phyloP scores from a whole-genome alignment of 2,113 vertebrate genomes.

The Euleptes europaea region DNA sequence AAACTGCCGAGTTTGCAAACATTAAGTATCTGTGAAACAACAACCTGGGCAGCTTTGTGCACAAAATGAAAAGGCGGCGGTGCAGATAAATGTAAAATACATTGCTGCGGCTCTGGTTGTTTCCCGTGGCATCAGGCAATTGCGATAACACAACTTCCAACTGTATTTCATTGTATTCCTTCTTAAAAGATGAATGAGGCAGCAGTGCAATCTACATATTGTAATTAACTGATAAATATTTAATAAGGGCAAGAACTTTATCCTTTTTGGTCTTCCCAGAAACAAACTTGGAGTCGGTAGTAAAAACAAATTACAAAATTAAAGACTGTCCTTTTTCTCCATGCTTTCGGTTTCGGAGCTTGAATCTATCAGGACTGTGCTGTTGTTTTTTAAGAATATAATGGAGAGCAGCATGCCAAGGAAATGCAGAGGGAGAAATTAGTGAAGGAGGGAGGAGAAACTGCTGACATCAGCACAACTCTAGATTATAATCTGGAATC shows the following conservation, averaged over 20 bases:
- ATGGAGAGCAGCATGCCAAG: not conserved
- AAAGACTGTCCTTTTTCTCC: not conserved
- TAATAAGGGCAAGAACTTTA: conserved; percentile 48
- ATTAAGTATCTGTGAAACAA: conserved; percentile 26
- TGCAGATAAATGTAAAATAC: conserved; percentile 47
- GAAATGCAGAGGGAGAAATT: not conserved
- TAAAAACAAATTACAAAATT: not conserved
- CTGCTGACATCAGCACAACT: not conserved
- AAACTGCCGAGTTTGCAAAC: conserved; percentile 4
- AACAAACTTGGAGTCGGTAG: conserved; percentile 52
- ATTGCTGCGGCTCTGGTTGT: conserved; percentile 57
- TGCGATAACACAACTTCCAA: conserved; percentile 50
- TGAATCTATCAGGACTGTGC: not conserved
- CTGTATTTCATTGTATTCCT: conserved; percentile 52
- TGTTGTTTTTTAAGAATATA: not conserved
- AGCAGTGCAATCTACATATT: conserved; percentile 52
- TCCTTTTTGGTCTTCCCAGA: conserved; percentile 43
- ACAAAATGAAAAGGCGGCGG: conserved; percentile 42
- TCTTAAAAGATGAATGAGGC: conserved; percentile 65
- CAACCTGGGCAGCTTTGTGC: not conserved
- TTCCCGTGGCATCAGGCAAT: conserved; percentile 66
- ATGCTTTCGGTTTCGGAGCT: not conserved
- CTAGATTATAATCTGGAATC: conserved; percentile 21
- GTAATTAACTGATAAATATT: conserved; percentile 62
- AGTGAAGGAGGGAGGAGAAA: not conserved